Evolutionary conservation across 2,888 invertebrate species (phyloP), one percentile per base, ranked within the genome.

Genomic region (Noctuana brunneofusca): DNA sequence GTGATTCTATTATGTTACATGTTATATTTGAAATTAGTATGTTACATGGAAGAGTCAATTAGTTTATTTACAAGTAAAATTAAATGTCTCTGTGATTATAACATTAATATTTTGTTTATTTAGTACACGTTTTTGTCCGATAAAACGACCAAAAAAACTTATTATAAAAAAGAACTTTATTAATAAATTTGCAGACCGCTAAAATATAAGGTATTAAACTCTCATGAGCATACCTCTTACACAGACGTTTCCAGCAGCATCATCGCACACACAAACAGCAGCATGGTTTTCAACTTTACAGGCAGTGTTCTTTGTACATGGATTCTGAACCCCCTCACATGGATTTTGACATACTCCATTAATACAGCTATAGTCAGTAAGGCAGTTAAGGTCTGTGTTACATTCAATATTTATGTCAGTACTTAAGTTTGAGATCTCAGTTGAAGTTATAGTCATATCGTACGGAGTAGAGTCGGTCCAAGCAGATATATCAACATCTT

Each of bases 251-350:
- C 88, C 91, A 77, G 93, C 93, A 78, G 90, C 89, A 87, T 87
- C 88, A 84, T 88, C 88, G 81, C 95, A 95, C 79, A 91, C 86
- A 88, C 95, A 95, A 76, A 92, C 87, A 75, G 93, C 93, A 69
- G 89, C 91, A 83, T 94, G 94, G 83, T 94, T 91, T 82, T 91
- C 82, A 78, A 94, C 93, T 80, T 86, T 90, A 92, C 94, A 95
- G 78, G 92, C 85, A 79, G 93, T 92, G 79, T 93, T 93, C 76
- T 90, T 84, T 80, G 92, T 93, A 89, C 95, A 95, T 77, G 86
- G 82, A 73, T 75, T 88, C 76, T 74, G 80, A 76, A 76, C 73
- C 74, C 75, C 79, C 76, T 86, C 78, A 84, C 95, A 95, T 73
- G 94, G 93, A 81, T 94, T 93, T 84, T 93, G 89, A 84, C 95